These are phyloP conservation scores for Forficula auricularia DNA, from an alignment of 1,140 invertebrate species.

Conservation along the genomic window DNA sequence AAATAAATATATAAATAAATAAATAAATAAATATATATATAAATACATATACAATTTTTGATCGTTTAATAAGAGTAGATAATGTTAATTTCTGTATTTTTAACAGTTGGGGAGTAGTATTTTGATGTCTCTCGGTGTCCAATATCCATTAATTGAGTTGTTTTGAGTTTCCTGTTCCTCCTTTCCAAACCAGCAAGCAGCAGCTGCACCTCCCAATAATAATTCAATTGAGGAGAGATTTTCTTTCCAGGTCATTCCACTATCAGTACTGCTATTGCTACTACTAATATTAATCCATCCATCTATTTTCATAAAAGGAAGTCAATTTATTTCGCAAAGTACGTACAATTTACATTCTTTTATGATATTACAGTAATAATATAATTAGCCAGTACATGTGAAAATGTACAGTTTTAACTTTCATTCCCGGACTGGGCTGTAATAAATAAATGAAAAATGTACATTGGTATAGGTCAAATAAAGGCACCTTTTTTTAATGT, in stretches of 20 bases:
- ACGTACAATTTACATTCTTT: neutral
- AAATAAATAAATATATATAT: too few species aligned
- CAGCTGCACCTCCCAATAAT: slow-evolving; percentile 1
- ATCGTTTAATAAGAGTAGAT: too few species aligned
- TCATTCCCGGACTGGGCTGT: too few species aligned
- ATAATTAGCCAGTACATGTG: too few species aligned
- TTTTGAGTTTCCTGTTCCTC: slow-evolving; percentile 1
- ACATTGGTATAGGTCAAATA: too few species aligned
- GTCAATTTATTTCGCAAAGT: neutral
- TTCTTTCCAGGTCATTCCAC: neutral
- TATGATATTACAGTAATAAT: slow-evolving; percentile 6
- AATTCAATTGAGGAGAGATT: slow-evolving; percentile 1
- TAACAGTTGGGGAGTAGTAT: slow-evolving; percentile 4
- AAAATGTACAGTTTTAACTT: too few species aligned
- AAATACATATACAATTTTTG: too few species aligned
- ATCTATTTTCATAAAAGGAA: neutral
- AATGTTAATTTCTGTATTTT: neutral
- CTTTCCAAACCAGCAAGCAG: too few species aligned
- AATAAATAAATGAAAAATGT: too few species aligned
- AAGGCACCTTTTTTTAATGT: too few species aligned
- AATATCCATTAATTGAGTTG: neutral
- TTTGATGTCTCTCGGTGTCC: slow-evolving; percentile 1
- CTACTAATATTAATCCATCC: neutral
- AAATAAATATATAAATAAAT: too few species aligned
- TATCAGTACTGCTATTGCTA: neutral